Conservation (phyloP, 2,888 invertebrate species). For the Actias luna region DNA sequence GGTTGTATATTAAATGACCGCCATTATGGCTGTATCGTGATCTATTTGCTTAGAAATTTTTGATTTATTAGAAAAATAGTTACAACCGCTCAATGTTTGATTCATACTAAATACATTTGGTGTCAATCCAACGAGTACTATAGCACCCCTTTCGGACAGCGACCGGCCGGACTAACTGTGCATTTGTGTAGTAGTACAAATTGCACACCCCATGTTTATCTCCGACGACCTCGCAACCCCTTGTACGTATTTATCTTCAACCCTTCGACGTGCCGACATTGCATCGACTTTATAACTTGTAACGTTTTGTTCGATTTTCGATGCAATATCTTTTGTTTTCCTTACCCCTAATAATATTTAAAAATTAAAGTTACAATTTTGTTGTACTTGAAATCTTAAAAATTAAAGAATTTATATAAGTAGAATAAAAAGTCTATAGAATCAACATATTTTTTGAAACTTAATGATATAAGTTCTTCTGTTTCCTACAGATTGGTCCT, state of each 20-base stretch:
- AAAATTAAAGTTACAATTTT: slow-evolving; percentile 6
- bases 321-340: slow-evolving; percentile 31
- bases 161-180: slow-evolving; percentile 41
- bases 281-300: slow-evolving; percentile 72
- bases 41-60: no score
- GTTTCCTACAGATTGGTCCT: no score
- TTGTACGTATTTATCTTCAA: slow-evolving; percentile 73
- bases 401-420: no score
- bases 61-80: background rate
- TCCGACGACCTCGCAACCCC: slow-evolving; percentile 60
- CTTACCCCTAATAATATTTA: slow-evolving; percentile 9
- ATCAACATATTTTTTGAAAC: no score
- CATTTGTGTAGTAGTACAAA: slow-evolving; percentile 76
- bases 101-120: background rate
- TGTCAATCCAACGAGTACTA: background rate
- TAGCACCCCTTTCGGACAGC: slow-evolving; percentile 20
- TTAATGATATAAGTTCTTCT: no score
- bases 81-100: background rate
- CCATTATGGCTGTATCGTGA: no score
- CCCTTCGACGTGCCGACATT: slow-evolving; percentile 63
- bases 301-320: slow-evolving; percentile 59
- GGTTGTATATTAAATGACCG: no score
- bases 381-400: background rate
- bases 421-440: no score
- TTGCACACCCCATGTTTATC: slow-evolving; percentile 78